Evolutionary conservation across 64 coral and sea anemone genomes (phyloP), one percentile per base, ranked within the genome.

Genomic region (Stichodactyla helianthus): DNA sequence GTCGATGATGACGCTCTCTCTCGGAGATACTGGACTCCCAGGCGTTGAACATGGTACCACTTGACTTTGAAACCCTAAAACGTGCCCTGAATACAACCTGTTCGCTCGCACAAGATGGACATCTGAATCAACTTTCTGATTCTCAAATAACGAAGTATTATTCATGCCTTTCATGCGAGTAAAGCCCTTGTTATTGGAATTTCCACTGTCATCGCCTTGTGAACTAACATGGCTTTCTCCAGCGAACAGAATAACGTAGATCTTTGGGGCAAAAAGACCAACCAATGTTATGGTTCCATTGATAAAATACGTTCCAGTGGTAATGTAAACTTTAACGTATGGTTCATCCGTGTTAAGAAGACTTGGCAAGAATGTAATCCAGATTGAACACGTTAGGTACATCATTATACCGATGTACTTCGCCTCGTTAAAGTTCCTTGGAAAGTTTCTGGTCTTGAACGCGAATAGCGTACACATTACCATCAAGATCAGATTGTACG

Each of bases 341-440:
- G 89, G 59, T 13, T 77, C 60, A 50, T 77, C 82, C 7, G 86
- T 82, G 71, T 99, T 99, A 10, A 91, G 78, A 27, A 84, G 89
- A 18, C 87, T 99, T 14, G 97, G 88, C 7, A 99, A 17, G 79
- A 92, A 99, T 70, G 94, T 82, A 1, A 99, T 80, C 97, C 97
- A 99, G 0, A 95, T 76, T 7, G 93, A 89, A 86, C 97, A 99
- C 2, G 93, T 99, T 1, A 99, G 58, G 70, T 99, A 99, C 90
- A 99, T 85, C 53, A 92, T 99, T 58, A 99, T 91, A 5, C 90
- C 97, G 68, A 99, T 99, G 18, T 91, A 87, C 51, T 95, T 95
- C 55, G 97, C 97, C 85, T 99, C 97, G 77, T 99, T 99, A 52
- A 99, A 99, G 54, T 99, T 99, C 26, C 93, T 92, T 13, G 97